phyloP scores from a whole-genome alignment of 2,113 vertebrate species.

The Cepphus grylle region DNA sequence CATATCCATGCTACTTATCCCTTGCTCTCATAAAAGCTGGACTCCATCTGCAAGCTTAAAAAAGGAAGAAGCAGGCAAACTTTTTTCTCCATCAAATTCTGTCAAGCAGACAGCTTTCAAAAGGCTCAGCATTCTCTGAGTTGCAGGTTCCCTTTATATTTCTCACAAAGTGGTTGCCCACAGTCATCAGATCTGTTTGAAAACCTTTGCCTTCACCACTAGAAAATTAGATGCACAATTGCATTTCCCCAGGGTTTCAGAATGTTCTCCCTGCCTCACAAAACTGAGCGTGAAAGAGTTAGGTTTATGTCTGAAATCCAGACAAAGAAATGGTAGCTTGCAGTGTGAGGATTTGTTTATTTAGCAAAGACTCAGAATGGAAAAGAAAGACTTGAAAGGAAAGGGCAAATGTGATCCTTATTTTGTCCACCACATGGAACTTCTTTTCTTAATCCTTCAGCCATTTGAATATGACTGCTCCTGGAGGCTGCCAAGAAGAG shows the following conservation, averaged over 20 bases:
- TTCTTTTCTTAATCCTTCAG: slow-evolving; percentile 30
- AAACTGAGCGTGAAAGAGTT: neutral
- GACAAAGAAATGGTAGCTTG: neutral
- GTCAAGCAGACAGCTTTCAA: neutral
- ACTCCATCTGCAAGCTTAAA: slow-evolving; percentile 50
- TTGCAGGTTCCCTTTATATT: neutral
- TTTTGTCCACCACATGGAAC: slow-evolving; percentile 9
- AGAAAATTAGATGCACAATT: slow-evolving; percentile 12
- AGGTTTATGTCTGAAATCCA: neutral
- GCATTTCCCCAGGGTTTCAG: neutral
- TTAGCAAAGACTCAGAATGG: neutral
- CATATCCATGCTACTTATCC: neutral
- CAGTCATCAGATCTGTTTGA: slow-evolving; percentile 1
- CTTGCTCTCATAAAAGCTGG: neutral
- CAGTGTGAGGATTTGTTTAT: neutral
- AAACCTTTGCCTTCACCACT: neutral
- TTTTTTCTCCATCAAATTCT: neutral
- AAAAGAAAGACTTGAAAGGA: slow-evolving; percentile 4
- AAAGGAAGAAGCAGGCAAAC: neutral
- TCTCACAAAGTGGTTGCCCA: neutral
- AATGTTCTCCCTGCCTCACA: neutral
- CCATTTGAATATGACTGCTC: neutral
- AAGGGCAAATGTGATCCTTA: slow-evolving; percentile 9
- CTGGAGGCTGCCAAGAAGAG: neutral
- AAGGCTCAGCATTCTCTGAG: slow-evolving; percentile 36